These are phyloP conservation scores for Marasmarcha lunaedactyla DNA, from an alignment of 2,888 invertebrate genomes.

Conservation along the genomic window DNA sequence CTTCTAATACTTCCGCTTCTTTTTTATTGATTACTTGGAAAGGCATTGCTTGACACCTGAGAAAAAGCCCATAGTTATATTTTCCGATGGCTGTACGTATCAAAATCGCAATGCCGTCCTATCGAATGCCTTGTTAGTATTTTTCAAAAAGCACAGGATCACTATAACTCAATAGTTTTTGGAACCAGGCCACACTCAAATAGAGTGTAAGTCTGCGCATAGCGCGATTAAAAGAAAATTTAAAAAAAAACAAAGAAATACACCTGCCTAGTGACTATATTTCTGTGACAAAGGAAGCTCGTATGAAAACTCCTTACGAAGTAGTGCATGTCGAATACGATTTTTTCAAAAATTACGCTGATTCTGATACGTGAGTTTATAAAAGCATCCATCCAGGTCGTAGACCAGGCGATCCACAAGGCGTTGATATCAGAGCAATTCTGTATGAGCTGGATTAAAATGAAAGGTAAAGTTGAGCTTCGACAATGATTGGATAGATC, in stretches of 20 bases:
- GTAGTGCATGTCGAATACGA: slow-evolving; percentile 8
- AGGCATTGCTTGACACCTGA: too few relatives aligned
- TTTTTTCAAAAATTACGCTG: slow-evolving; percentile 12
- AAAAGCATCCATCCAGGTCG: slow-evolving; percentile 9
- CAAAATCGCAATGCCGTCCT: too few relatives aligned
- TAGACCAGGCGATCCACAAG: too few relatives aligned
- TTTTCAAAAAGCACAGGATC: too few relatives aligned
- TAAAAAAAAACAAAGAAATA: slow-evolving; percentile 15
- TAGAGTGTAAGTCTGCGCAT: slow-evolving; percentile 14
- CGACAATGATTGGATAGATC: neutral
- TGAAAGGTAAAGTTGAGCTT: neutral
- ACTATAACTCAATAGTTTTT: too few relatives aligned
- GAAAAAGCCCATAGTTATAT: too few relatives aligned
- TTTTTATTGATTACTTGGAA: too few relatives aligned
- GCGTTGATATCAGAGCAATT: slow-evolving; percentile 3
- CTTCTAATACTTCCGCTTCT: too few relatives aligned
- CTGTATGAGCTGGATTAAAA: neutral
- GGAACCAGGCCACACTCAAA: too few relatives aligned
- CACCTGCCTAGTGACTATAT: slow-evolving; percentile 22
- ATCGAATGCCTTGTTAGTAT: too few relatives aligned
- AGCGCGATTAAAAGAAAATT: slow-evolving; percentile 11
- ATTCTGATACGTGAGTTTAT: slow-evolving; percentile 7
- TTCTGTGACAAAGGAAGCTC: slow-evolving; percentile 8
- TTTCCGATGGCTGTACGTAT: too few relatives aligned
- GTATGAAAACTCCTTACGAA: slow-evolving; percentile 11